A percentile compares a stretch with the other conserved stretches of the same genome.
Conservation (phyloP, 2,888 invertebrate genomes). For the Blastobasis lacticolella region DNA sequence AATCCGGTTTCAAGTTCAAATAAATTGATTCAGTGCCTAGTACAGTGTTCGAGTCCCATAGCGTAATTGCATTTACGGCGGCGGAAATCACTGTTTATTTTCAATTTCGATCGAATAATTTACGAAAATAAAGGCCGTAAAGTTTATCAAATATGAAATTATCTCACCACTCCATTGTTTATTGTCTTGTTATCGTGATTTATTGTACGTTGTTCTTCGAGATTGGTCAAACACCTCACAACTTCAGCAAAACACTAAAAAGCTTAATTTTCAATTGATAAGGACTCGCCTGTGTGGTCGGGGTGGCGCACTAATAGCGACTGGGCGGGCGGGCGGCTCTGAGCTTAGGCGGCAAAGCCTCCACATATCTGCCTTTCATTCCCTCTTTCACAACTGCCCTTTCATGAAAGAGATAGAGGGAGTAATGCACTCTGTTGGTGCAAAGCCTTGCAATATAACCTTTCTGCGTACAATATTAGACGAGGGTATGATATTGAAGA, state of each 20-base stretch:
- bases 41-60: too few species aligned
- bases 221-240: too few species aligned
- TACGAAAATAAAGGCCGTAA: neutral
- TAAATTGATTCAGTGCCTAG: too few species aligned
- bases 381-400: slow-evolving; percentile 24
- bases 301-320: slow-evolving; percentile 46
- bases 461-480: slow-evolving; percentile 15
- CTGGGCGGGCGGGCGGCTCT: slow-evolving; percentile 67
- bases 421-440: slow-evolving; percentile 41
- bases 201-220: too few species aligned
- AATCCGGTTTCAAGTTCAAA: too few species aligned
- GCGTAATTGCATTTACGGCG: too few species aligned
- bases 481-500: slow-evolving; percentile 16
- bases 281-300: slow-evolving; percentile 25
- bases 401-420: slow-evolving; percentile 34
- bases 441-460: slow-evolving; percentile 37
- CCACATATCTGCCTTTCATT: slow-evolving; percentile 42
- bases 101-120: too few species aligned
- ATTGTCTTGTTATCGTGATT: too few species aligned
- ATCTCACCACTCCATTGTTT: neutral
- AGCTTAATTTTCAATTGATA: too few species aligned
- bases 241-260: too few species aligned
- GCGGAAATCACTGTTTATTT: too few species aligned
- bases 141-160: slow-evolving; percentile 4
- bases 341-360: slow-evolving; percentile 51